Percentiles rank a stretch among this genome's conserved stretches.
phyloP scores from a whole-genome alignment of 2,797 vertebrate species.

The Coilia nasus region DNA sequence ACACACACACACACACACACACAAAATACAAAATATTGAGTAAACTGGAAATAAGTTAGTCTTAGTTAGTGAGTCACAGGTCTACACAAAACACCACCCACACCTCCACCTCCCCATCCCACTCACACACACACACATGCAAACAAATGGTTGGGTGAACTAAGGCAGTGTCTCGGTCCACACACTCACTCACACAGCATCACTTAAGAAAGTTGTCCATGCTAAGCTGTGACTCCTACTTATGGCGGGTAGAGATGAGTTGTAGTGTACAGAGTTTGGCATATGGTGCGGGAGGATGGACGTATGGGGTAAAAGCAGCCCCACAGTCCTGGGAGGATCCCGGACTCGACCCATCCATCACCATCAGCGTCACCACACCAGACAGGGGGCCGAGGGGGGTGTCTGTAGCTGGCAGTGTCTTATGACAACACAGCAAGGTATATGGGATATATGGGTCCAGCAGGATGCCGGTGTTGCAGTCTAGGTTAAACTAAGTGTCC shows the following conservation, averaged over 20 bases:
- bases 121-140: constrained; percentile 1
- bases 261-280: too few relatives aligned
- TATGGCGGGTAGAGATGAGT: too few relatives aligned
- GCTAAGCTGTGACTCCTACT: too few relatives aligned
- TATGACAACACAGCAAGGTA: background rate
- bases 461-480: background rate
- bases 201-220: too few relatives aligned
- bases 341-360: background rate
- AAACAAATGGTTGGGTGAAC: background rate
- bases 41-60: too few relatives aligned
- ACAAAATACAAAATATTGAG: too few relatives aligned
- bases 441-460: background rate
- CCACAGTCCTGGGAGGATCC: background rate
- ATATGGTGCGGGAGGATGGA: too few relatives aligned
- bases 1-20: background rate
- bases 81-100: too few relatives aligned
- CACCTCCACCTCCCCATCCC: background rate
- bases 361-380: background rate
- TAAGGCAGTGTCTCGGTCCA: background rate
- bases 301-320: background rate
- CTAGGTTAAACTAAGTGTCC: background rate
- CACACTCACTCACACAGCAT: background rate
- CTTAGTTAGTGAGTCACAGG: too few relatives aligned
- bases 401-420: background rate
- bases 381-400: background rate